Evolutionary conservation across 2,113 vertebrate genomes (phyloP), one percentile per base, ranked within the genome.

Genomic region (Urocitellus parryii): DNA sequence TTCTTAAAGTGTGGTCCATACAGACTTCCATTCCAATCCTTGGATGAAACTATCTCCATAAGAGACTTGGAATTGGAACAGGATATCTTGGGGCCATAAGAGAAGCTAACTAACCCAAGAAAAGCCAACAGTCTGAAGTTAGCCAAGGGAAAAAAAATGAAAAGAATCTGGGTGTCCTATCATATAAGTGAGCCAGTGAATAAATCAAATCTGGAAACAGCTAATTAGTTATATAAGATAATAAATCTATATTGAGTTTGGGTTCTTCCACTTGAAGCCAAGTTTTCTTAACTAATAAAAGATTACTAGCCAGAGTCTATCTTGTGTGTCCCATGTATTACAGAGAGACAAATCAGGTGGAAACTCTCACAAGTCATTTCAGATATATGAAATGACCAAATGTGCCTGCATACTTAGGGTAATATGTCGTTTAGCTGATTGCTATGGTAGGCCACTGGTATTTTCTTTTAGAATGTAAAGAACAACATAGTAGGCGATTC

Each of bases 171-270:
- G 4, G 5, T 91, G 10, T 25, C 25, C 88, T 1, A 90, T 65
- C 78, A 51, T 68, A 68, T 63, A 67, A 84, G 3, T 61, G 77
- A 94, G 65, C 5, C 27, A 42, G 58, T 88, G 63, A 90, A 83
- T 65, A 92, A 56, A 34, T 84, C 24, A 95, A 94, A 77, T 39
- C 20, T 88, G 34, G 22, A 88, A 68, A 37, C 8, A 94, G 2
- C 17, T 82, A 12, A 37, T 82, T 58, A 77, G 53, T 81, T 81
- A 72, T 8, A 13, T 51, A 72, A 34, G 20, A 56, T 51, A 81
- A 81, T 67, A 87, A 84, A 77, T 88, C 25, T 73, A 67, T 82
- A 68, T 77, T 87, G n/a, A 88, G 25, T 84, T 81, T 70, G 32
- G 3, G 81, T 89, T 56, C 39, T 61, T 67, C 87, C 34, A 18